Evolutionary conservation across 2,797 vertebrate genomes (phyloP).

Genomic region (Nyctalus aviator): DNA sequence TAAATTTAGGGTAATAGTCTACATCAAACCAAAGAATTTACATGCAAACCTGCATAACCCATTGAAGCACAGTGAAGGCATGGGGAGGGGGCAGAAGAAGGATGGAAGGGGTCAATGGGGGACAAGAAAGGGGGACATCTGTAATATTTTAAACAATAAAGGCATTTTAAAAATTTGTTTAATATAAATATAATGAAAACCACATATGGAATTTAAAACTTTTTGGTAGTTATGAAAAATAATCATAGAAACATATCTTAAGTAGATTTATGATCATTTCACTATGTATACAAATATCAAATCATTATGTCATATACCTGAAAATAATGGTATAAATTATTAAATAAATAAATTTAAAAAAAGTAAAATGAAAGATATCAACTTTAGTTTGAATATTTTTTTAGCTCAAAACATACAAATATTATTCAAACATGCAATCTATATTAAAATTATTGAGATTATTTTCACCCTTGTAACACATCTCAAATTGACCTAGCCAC

Average conservation of each 20-base stretch:
- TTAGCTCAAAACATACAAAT: not conserved
- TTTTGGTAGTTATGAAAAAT: not conserved
- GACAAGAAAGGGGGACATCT: too few relatives aligned
- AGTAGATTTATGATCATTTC: not conserved
- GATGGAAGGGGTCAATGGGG: too few relatives aligned
- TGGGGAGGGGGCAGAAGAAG: too few relatives aligned
- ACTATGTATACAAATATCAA: not conserved
- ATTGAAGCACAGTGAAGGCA: too few relatives aligned
- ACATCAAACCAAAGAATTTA: not conserved
- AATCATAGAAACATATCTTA: not conserved
- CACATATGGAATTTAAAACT: not conserved
- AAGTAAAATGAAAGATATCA: not conserved
- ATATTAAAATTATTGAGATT: not conserved
- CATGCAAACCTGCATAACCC: too few relatives aligned
- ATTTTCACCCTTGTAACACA: not conserved
- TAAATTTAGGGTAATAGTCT: not conserved
- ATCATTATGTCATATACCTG: not conserved
- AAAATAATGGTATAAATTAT: not conserved
- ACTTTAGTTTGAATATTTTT: slow-evolving; percentile 18
- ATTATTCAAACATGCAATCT: not conserved
- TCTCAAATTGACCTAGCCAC: not conserved
- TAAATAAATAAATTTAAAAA: not conserved
- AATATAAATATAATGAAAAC: not conserved
- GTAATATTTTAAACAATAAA: too few relatives aligned
- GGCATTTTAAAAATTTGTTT: not conserved